Evolutionary conservation across 2,113 vertebrate genomes (phyloP), one percentile per base, ranked within the genome.

Genomic region (Hypomesus transpacificus): DNA sequence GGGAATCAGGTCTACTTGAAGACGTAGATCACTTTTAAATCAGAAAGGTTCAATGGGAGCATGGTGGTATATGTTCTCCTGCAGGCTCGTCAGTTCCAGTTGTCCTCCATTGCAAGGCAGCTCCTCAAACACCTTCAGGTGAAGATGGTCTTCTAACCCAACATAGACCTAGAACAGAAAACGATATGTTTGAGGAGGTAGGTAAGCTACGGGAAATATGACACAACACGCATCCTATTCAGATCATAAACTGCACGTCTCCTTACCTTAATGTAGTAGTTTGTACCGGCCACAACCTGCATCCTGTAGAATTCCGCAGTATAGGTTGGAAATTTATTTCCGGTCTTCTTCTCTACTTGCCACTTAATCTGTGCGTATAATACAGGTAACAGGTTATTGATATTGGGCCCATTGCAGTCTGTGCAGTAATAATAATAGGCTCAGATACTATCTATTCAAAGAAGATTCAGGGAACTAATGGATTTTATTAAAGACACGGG

Each of bases 181-280:
- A 8, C 1, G 7, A 58, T 13, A 22, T 4, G 21, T 58, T 22
- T 22, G 11, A 13, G 21, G 3, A 58, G 14, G 14, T 21, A 58
- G 34, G 34, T 22, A 58, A 21, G 20, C 59, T 14, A 28, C 52
- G 17, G 95, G 84, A 78, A 90, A 68, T 24, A 60, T 2, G 9
- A 31, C 1, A 14, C 1, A 61, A 24, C 20, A 61, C 21, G 11
- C 21, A 61, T 18, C 24, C 24, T 8, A 5, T 24, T 9, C 21
- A 24, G 6, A 28, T 16, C 22, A 26, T 28, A 14, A 60, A 60
- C 17, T 60, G 1, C 1, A 13, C 3, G 11, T 22, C 21, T 58
- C 67, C 80, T 58, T 70, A 94, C 94, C 93, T 95, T 95, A 75
- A 95, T 85, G 3, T 88, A 93, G 77, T 81, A 91, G 68, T 89